A percentile compares a stretch with the other conserved stretches of the same genome.
Conservation (phyloP, 2,113 vertebrate species). For the Paradoxurus hermaphroditus region DNA sequence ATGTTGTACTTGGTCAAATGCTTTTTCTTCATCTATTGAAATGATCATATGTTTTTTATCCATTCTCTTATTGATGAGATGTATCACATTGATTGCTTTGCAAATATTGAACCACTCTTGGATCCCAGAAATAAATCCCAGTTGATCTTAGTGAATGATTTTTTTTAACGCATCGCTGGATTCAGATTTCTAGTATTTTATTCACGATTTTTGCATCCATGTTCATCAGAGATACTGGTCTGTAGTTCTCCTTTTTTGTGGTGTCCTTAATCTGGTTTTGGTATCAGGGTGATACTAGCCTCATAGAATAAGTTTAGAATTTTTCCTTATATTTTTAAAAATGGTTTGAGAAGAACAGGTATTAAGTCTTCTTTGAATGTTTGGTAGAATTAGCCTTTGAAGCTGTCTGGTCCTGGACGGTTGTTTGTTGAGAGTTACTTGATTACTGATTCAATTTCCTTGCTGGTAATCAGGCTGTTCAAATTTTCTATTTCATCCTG, state of each 20-base stretch:
- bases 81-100: background rate
- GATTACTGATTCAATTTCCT: background rate
- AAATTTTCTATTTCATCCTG: background rate
- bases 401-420: background rate
- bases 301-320: background rate
- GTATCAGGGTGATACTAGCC: background rate
- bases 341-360: background rate
- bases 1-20: background rate
- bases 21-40: background rate
- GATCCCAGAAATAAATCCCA: background rate
- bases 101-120: background rate
- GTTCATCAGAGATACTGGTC: background rate
- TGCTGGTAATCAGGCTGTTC: background rate
- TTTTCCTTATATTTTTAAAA: background rate
- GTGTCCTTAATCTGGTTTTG: background rate
- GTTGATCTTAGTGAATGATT: background rate
- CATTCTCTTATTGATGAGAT: background rate
- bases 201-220: background rate
- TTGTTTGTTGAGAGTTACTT: background rate
- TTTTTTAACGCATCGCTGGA: background rate
- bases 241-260: background rate
- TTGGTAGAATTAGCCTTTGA: background rate
- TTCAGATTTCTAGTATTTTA: background rate
- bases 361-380: background rate
- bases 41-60: background rate